phyloP scores from a whole-genome alignment of 2,113 vertebrate genomes.

The Carassius carassius region DNA sequence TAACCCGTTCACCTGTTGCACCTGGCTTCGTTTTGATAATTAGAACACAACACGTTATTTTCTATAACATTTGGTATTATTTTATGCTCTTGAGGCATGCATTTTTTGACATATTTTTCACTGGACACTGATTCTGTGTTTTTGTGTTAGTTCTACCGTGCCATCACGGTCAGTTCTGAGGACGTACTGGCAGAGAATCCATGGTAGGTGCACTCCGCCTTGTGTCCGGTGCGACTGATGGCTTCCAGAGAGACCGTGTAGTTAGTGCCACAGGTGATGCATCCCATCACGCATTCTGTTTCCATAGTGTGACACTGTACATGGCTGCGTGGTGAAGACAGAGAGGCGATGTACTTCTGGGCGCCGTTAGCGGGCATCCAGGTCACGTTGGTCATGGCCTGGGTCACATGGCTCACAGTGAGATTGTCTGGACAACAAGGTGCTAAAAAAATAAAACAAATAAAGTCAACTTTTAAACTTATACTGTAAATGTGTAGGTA shows the following conservation, averaged over 20 bases:
- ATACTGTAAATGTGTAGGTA: background rate
- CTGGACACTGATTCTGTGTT: background rate
- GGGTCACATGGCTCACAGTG: constrained; percentile 80
- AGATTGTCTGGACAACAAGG: constrained; percentile 86
- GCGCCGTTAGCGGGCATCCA: constrained; percentile 83
- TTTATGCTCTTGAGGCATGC: background rate
- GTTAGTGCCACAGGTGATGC: constrained; percentile 86
- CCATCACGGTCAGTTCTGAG: background rate
- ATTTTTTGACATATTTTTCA: background rate
- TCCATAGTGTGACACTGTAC: constrained; percentile 87
- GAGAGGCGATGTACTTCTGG: constrained; percentile 73
- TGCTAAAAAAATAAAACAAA: constrained; percentile 64
- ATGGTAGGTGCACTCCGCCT: constrained; percentile 75
- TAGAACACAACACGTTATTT: background rate
- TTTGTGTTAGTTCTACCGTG: background rate
- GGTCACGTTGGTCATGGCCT: constrained; percentile 84
- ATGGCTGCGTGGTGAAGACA: constrained; percentile 79
- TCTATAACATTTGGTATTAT: background rate
- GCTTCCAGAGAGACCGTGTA: constrained; percentile 85
- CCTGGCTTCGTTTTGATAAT: no score
- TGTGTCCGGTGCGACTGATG: constrained; percentile 79
- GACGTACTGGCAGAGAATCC: constrained; percentile 88
- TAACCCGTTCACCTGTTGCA: no score
- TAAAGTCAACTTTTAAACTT: background rate
- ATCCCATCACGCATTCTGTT: constrained; percentile 88